Evolutionary conservation across 2,888 invertebrate species (phyloP), one percentile per base, ranked within the genome.

Genomic region (Oscheius myriophilus): DNA sequence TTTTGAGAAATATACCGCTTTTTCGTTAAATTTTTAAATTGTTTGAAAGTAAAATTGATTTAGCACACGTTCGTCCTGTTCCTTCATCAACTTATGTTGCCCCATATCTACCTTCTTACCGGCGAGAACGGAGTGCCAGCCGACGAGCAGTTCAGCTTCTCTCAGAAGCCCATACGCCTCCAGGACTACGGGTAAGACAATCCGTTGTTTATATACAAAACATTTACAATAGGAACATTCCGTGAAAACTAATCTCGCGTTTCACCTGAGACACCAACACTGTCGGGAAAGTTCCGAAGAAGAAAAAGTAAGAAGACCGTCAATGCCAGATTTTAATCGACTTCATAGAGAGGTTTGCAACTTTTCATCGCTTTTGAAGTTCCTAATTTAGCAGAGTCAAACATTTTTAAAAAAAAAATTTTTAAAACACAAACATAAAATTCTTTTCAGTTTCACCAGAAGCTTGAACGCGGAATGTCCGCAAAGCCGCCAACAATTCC

Each of bases 71-170:
- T 21, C 16, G 49, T 9, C 59, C 61, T 2, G 67, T 67, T 52
- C 67, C 67, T 4, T 33, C 55, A 3, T 41, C 67, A 25, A 67
- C 67, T 25, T 67, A 67, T 51, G 42, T 67, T 14, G 45, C 67
- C n/a, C 45, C 59, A 23, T 39, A 33, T 25, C 45, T 51, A n/a
- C 21, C 42, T 26, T 26, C 54, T 0, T 65, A 65, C 21, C 25
- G 51, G 45, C 39, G 67, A 59, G 59, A 41, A 2, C 21, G 43
- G 41, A 25, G 39, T 7, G n/a, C 42, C 0, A 53, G 33, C n/a
- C 51, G 43, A 42, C 25, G 67, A 21, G 59, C 67, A 7, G 55
- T 61, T 26, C 26, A 42, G 7, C 42, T 67, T 51, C 33, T 67
- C 12, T 39, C 51, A 16, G 53, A 67, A 45, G 67, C 67, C 9